A percentile compares a stretch with the other conserved stretches of the same genome.
Conservation (phyloP, 2,888 invertebrate species). For the Sipha maydis region DNA sequence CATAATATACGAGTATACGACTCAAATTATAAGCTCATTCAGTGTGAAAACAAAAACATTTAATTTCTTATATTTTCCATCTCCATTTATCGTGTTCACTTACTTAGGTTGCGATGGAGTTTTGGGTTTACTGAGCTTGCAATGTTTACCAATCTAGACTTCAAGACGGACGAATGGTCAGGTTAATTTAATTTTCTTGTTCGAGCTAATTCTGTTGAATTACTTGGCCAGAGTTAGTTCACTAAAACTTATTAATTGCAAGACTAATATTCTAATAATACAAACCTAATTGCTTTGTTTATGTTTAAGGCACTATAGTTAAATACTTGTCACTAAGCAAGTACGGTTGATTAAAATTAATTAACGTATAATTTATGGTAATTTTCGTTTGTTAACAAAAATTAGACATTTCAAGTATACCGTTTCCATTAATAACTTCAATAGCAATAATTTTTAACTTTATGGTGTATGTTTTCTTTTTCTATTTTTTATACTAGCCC, state of each 20-base stretch:
- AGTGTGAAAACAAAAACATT: background rate
- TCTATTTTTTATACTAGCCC: background rate
- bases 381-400: constrained; percentile 7
- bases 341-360: constrained; percentile 39
- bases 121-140: background rate
- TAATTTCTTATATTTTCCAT: constrained; percentile 4
- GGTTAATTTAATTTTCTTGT: constrained; percentile 50
- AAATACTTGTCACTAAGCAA: constrained; percentile 1
- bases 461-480: background rate
- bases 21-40: background rate
- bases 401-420: background rate
- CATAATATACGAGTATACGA: too few relatives aligned
- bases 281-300: constrained; percentile 56
- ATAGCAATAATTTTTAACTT: background rate
- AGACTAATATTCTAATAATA: constrained; percentile 49
- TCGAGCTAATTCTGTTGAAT: constrained; percentile 13
- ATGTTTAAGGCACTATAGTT: constrained; percentile 1
- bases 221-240: constrained; percentile 4
- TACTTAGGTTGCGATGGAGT: background rate
- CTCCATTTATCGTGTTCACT: too few relatives aligned
- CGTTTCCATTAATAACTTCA: background rate
- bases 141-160: constrained; percentile 9
- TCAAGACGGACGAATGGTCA: constrained; percentile 19
- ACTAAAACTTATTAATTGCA: constrained; percentile 48
- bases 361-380: constrained; percentile 20